Evolutionary conservation across 2,888 invertebrate genomes (phyloP).

Genomic region (Lasioglossum figueresi): DNA sequence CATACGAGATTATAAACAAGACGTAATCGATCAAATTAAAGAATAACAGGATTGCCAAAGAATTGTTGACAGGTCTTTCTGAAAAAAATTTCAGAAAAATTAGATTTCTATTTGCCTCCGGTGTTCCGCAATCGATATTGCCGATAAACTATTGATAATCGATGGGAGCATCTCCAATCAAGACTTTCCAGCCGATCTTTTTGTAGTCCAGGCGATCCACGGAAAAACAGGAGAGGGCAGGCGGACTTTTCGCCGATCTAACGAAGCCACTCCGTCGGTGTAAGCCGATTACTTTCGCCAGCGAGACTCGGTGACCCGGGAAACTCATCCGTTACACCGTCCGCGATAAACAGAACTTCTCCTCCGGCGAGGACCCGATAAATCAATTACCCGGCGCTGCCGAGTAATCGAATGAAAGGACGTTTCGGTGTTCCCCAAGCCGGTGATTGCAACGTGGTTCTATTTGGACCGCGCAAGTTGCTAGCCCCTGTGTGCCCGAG

Average conservation of each 20-base stretch:
- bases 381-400: slow-evolving; percentile 43
- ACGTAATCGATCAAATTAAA: too few relatives aligned
- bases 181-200: background rate
- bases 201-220: background rate
- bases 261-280: slow-evolving; percentile 56
- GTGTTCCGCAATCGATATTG: background rate
- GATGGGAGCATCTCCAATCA: background rate
- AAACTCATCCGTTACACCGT: slow-evolving; percentile 43
- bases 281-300: slow-evolving; percentile 68
- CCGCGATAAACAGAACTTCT: slow-evolving; percentile 56
- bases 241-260: slow-evolving; percentile 69
- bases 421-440: background rate
- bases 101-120: background rate
- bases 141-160: background rate
- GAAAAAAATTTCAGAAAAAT: background rate
- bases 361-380: slow-evolving; percentile 28
- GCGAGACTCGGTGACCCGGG: background rate
- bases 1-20: too few relatives aligned
- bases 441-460: background rate
- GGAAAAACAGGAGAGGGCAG: slow-evolving; percentile 48
- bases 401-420: slow-evolving; percentile 36
- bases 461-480: background rate
- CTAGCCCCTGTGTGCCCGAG: background rate
- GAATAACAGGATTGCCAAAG: too few relatives aligned
- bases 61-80: background rate